Percentiles rank a stretch among this genome's conserved stretches.
These are phyloP conservation scores for Eumacrocentrus americanus DNA, from an alignment of 2,888 invertebrate genomes.

Conservation along the genomic window DNA sequence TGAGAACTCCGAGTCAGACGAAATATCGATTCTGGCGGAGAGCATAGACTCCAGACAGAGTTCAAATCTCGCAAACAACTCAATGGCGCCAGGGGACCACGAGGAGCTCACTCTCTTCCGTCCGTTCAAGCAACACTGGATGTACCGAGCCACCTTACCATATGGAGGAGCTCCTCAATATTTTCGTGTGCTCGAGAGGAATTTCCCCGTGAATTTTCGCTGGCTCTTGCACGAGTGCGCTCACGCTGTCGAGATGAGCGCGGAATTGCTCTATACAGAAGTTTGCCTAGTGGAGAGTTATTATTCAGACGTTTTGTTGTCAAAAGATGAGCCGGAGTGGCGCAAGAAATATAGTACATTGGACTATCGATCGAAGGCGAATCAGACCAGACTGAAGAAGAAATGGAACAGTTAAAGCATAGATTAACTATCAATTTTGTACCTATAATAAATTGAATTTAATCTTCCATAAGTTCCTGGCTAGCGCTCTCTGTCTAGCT, in stretches of 20 bases:
- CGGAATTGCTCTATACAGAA: constrained; percentile 56
- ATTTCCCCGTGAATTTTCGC: constrained; percentile 54
- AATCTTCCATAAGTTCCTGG: background rate
- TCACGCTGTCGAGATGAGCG: constrained; percentile 48
- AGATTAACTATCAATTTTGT: background rate
- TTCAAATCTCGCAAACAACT: constrained; percentile 12
- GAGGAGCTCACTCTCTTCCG: constrained; percentile 40
- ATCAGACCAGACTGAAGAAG: constrained; percentile 25
- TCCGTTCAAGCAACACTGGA: constrained; percentile 57
- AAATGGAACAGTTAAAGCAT: constrained; percentile 30
- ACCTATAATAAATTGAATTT: constrained; percentile 1
- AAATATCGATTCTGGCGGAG: constrained; percentile 33
- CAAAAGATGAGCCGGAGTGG: constrained; percentile 14
- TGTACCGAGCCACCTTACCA: too few relatives aligned
- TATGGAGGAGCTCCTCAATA: constrained; percentile 44
- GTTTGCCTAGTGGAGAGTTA: constrained; percentile 54
- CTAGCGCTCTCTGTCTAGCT: background rate
- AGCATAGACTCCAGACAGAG: background rate
- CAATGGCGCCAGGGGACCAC: background rate
- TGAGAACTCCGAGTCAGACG: constrained; percentile 24
- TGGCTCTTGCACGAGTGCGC: constrained; percentile 60
- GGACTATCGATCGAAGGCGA: constrained; percentile 27
- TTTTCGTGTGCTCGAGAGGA: constrained; percentile 49
- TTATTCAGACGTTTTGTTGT: constrained; percentile 41
- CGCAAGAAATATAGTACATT: constrained; percentile 11